Evolutionary conservation across 2,113 vertebrate genomes (phyloP), one percentile per base, ranked within the genome.

Genomic region (Cebidichthys violaceus): DNA sequence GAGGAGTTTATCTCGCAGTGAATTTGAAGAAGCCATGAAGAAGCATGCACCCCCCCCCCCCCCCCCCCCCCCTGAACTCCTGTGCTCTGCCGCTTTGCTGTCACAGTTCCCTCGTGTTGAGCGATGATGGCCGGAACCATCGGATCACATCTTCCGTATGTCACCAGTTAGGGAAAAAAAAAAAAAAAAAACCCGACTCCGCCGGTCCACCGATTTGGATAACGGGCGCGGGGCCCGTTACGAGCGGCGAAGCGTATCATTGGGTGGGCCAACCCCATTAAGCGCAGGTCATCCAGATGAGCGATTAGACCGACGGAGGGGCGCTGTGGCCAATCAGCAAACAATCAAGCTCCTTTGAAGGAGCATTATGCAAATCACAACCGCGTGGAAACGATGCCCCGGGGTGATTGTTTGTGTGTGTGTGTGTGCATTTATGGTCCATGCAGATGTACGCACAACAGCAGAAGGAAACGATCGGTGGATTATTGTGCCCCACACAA

Each of bases 301-400:
- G 82, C 81, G 77, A 86, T 80, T 82, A 75, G 83, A 82, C 61
- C 80, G 75, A 69, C 43, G 1, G 43, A 57, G n/a, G 14, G 71
- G 31, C 14, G 35, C 61, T 72, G 39, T 41, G 70, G 41, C 75
- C 82, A 82, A 83, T 88, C 82, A 75, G 73, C 18, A 79, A 75
- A 86, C 79, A 83, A 88, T 86, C 65, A 80, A 80, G 45, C 67
- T 66, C 85, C 87, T 27, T 86, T 59, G 81, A 82, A 89, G 81
- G 70, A 75, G 55, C 13, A 66, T 88, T 82, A 89, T 89, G 61
- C 74, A 83, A 91, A 89, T 52, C 66, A 11, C 43, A 24, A 79
- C 61, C 9, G 4, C 20, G n/a, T 72, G 73, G 27, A 72, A 78
- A 65, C 64, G 9, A 65, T 1, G 66, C 71, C 55, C 55, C 0